phyloP scores from a whole-genome alignment of 2,888 invertebrate genomes.

The Drepanosiphum platanoidis region DNA sequence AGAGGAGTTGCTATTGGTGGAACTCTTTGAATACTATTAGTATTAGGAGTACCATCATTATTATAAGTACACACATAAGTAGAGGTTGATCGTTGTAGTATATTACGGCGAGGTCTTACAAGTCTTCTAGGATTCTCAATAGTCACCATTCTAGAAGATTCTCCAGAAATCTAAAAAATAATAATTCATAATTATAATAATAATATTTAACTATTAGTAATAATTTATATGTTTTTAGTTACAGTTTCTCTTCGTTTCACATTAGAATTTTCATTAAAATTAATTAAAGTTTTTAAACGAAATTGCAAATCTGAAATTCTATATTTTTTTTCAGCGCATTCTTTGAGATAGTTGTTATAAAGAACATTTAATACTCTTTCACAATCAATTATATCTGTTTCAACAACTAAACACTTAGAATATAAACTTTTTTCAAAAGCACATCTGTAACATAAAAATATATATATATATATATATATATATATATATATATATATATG shows the following conservation, averaged over 20 bases:
- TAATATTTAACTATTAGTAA: background rate
- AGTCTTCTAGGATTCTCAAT: slow-evolving; percentile 41
- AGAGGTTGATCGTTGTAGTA: slow-evolving; percentile 57
- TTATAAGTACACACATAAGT: slow-evolving; percentile 45
- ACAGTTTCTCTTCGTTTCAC: slow-evolving; percentile 59
- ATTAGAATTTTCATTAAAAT: slow-evolving; percentile 56
- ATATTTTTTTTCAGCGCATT: slow-evolving; percentile 62
- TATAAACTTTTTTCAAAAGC: slow-evolving; percentile 69
- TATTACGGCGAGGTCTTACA: slow-evolving; percentile 53
- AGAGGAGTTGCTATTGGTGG: slow-evolving; percentile 71
- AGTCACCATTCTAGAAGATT: slow-evolving; percentile 38
- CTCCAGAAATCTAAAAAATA: slow-evolving; percentile 46
- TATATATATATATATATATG: background rate
- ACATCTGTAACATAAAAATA: slow-evolving; percentile 64
- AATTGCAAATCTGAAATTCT: slow-evolving; percentile 57
- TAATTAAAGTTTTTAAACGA: slow-evolving; percentile 59
- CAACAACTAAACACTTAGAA: slow-evolving; percentile 68
- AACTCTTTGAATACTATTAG: slow-evolving; percentile 46
- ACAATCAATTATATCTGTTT: slow-evolving; percentile 69
- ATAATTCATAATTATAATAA: background rate
- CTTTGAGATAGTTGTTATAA: slow-evolving; percentile 66
- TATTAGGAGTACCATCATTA: slow-evolving; percentile 11
- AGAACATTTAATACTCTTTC: slow-evolving; percentile 70
- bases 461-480: slow-evolving; percentile 10
- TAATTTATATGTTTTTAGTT: slow-evolving; percentile 18